These are phyloP conservation scores for Fabriciana adippe DNA, from an alignment of 2,888 invertebrate species.

Conservation along the genomic window DNA sequence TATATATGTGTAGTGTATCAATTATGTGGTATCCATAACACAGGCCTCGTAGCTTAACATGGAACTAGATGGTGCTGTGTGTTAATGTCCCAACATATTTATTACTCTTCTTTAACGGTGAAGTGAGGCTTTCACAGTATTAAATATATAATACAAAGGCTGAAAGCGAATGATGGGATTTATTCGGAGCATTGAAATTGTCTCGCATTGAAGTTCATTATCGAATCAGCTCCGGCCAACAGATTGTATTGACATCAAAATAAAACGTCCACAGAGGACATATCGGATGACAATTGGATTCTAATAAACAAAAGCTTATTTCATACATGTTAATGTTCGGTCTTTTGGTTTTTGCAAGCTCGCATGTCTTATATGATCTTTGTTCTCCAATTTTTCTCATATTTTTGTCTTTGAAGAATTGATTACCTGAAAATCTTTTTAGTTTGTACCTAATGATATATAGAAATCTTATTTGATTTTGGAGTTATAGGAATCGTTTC, in stretches of 20 bases:
- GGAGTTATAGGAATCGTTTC: too few relatives aligned
- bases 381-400: not conserved
- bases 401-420: not conserved
- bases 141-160: conserved; percentile 12
- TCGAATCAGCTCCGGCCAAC: conserved; percentile 11
- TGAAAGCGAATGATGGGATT: conserved; percentile 14
- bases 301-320: not conserved
- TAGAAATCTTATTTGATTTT: too few relatives aligned
- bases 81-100: too few relatives aligned
- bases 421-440: too few relatives aligned
- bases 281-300: conserved; percentile 20
- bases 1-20: too few relatives aligned
- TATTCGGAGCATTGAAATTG: conserved; percentile 1
- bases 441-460: too few relatives aligned
- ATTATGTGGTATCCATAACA: too few relatives aligned
- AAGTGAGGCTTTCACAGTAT: not conserved
- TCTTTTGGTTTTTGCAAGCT: not conserved
- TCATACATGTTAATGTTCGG: not conserved
- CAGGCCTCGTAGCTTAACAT: too few relatives aligned
- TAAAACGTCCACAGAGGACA: conserved; percentile 12
- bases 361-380: not conserved
- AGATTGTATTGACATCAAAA: conserved; percentile 15
- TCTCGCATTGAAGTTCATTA: conserved; percentile 18
- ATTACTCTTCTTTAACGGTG: not conserved
- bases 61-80: too few relatives aligned